Percentiles rank a stretch among this genome's conserved stretches.
Evolutionary conservation across 2,113 vertebrate genomes (phyloP).

Genomic region (Prolemur simus): DNA sequence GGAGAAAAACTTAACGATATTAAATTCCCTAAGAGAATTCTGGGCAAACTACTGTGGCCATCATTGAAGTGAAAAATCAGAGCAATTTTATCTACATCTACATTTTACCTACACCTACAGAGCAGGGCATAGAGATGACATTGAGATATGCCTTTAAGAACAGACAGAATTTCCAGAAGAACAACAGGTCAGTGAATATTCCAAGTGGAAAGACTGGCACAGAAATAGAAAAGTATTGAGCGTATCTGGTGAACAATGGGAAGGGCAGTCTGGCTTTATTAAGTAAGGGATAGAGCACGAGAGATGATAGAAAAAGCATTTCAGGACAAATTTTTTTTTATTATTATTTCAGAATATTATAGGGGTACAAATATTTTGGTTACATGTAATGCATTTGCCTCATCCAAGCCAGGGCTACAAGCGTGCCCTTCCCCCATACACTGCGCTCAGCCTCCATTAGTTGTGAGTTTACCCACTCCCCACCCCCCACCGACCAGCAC

Average conservation of each 20-base stretch:
- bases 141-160: not conserved
- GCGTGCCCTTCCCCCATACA: too few relatives aligned
- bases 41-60: not conserved
- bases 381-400: too few relatives aligned
- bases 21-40: conserved; percentile 8
- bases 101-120: not conserved
- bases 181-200: not conserved
- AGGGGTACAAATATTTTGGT: too few relatives aligned
- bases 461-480: too few relatives aligned
- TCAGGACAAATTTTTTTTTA: not conserved
- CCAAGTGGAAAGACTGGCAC: not conserved
- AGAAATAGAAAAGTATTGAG: not conserved
- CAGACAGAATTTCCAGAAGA: not conserved
- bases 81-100: not conserved
- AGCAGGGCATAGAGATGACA: not conserved
- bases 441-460: too few relatives aligned
- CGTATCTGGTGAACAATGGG: not conserved
- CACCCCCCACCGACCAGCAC: too few relatives aligned
- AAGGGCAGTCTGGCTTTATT: not conserved
- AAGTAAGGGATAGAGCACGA: not conserved
- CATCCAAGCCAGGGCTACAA: too few relatives aligned
- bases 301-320: not conserved
- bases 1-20: not conserved
- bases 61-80: not conserved
- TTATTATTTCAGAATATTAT: too few relatives aligned